Conservation (phyloP, 2,113 vertebrate species). For the Triplophysa siluroides region DNA sequence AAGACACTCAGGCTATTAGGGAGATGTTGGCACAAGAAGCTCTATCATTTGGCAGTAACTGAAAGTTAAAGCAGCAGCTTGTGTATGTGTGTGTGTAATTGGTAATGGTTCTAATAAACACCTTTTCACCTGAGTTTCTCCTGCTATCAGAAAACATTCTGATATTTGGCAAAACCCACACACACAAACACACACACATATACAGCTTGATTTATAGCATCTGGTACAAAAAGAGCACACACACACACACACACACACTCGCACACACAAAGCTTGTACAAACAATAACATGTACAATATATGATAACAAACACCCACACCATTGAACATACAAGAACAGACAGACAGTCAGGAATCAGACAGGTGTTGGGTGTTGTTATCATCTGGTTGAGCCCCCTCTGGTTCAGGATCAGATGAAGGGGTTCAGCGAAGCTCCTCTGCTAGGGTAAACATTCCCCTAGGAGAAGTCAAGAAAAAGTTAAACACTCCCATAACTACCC, state of each 20-base stretch:
- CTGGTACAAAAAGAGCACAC: slow-evolving; percentile 30
- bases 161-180: slow-evolving; percentile 38
- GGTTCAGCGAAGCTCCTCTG: slow-evolving; percentile 75
- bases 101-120: slow-evolving; percentile 50
- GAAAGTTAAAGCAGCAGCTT: slow-evolving; percentile 64
- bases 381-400: not conserved
- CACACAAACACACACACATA: slow-evolving; percentile 46
- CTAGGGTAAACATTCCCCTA: slow-evolving; percentile 79
- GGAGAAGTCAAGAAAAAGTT: slow-evolving; percentile 50
- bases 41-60: slow-evolving; percentile 55
- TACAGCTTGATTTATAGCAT: slow-evolving; percentile 32
- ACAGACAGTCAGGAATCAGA: slow-evolving; percentile 48
- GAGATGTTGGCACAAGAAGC: slow-evolving; percentile 14
- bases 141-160: slow-evolving; percentile 66
- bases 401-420: slow-evolving; percentile 75
- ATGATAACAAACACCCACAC: slow-evolving; percentile 11
- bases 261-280: slow-evolving; percentile 13
- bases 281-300: slow-evolving; percentile 2
- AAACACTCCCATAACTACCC: slow-evolving; percentile 12
- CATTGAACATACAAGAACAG: slow-evolving; percentile 21
- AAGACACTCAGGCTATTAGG: slow-evolving; percentile 20
- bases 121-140: slow-evolving; percentile 64
- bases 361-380: slow-evolving; percentile 51
- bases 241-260: slow-evolving; percentile 24
- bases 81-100: slow-evolving; percentile 22